Evolutionary conservation across 1,140 invertebrate genomes (phyloP).

Genomic region (Drosophila setifemur): DNA sequence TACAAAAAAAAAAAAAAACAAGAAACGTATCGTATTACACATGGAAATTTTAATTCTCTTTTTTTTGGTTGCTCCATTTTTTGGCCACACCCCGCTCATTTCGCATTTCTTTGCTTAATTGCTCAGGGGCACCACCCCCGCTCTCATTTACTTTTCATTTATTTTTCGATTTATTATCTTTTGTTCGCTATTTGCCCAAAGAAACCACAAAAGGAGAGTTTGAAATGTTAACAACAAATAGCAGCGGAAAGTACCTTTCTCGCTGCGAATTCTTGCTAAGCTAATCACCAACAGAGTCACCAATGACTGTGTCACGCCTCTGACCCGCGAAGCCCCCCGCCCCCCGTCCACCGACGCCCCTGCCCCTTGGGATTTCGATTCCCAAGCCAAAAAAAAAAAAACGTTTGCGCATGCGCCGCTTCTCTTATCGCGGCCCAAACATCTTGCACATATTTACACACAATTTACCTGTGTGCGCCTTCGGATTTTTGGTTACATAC

Average conservation of each 20-base stretch:
- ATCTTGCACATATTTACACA: slow-evolving; percentile 72
- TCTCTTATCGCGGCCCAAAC: slow-evolving; percentile 68
- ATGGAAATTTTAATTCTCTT: slow-evolving; percentile 40
- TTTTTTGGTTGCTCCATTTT: slow-evolving; percentile 44
- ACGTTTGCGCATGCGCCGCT: slow-evolving; percentile 59
- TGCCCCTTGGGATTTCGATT: background rate
- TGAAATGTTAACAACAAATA: slow-evolving; percentile 31
- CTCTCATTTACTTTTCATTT: background rate
- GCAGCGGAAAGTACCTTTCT: slow-evolving; percentile 6
- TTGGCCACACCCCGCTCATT: slow-evolving; percentile 49
- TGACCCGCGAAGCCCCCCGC: background rate
- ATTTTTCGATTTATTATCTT: slow-evolving; percentile 58
- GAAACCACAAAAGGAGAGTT: slow-evolving; percentile 36
- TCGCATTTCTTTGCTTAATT: slow-evolving; percentile 58
- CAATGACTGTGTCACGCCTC: slow-evolving; percentile 57
- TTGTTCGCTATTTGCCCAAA: slow-evolving; percentile 64
- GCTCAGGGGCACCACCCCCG: slow-evolving; percentile 46
- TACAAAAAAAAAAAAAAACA: slow-evolving; percentile 25
- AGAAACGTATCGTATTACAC: slow-evolving; percentile 62
- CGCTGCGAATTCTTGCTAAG: slow-evolving; percentile 76
- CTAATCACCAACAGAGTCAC: slow-evolving; percentile 71
- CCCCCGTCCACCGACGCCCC: slow-evolving; percentile 1
- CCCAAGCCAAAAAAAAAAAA: background rate
- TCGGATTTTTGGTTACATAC: slow-evolving; percentile 45
- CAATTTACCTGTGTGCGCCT: slow-evolving; percentile 59